A percentile compares a stretch with the other conserved stretches of the same genome.
Evolutionary conservation across 1,140 invertebrate genomes (phyloP).

Genomic region (Zaprionus lachaisei): DNA sequence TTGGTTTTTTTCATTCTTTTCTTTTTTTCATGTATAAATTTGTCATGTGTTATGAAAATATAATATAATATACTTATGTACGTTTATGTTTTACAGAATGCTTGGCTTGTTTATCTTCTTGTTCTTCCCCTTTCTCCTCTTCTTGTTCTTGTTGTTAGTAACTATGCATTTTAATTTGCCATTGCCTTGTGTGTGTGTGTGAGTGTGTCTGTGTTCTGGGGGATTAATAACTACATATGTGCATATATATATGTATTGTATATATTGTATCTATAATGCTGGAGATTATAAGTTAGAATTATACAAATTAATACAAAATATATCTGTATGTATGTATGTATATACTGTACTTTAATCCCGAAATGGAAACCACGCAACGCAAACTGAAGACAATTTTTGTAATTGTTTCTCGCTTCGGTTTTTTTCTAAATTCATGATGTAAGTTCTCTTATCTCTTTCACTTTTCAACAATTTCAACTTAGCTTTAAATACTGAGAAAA

Average conservation of each 20-base stretch:
- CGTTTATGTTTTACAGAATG: constrained; percentile 81
- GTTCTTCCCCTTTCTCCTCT: not conserved
- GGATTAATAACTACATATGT: constrained; percentile 53
- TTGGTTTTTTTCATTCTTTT: constrained; percentile 11
- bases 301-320: constrained; percentile 76
- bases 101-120: constrained; percentile 61
- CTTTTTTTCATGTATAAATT: constrained; percentile 75
- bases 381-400: constrained; percentile 68
- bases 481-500: constrained; percentile 67
- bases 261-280: constrained; percentile 38
- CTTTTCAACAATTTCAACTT: constrained; percentile 70
- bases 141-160: constrained; percentile 60
- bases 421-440: constrained; percentile 7
- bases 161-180: constrained; percentile 75
- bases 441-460: constrained; percentile 22
- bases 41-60: constrained; percentile 83
- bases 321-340: constrained; percentile 47
- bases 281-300: constrained; percentile 64
- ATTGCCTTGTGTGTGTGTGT: constrained; percentile 38
- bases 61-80: constrained; percentile 83
- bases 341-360: constrained; percentile 52
- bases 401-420: constrained; percentile 13
- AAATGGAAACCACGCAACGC: constrained; percentile 73
- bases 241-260: constrained; percentile 43
- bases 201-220: constrained; percentile 25